phyloP scores from a whole-genome alignment of 2,888 invertebrate genomes.

The Melinaea menophilus region DNA sequence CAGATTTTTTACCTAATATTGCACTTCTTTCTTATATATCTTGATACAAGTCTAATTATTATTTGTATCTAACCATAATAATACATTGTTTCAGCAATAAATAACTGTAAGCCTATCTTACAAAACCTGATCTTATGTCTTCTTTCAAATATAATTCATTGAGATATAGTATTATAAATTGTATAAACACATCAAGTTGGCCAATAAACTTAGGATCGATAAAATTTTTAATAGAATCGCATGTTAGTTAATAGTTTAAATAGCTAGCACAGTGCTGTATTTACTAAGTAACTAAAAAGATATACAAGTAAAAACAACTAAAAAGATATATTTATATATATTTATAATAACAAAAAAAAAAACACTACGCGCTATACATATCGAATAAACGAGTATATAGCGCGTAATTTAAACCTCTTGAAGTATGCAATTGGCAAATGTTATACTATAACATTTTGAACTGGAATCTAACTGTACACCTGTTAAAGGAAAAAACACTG shows the following conservation, averaged over 20 bases:
- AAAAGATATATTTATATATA: too few species aligned
- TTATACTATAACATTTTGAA: too few species aligned
- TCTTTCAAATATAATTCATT: conserved; percentile 72
- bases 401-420: too few species aligned
- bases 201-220: conserved; percentile 60
- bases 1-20: neutral
- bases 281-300: too few species aligned
- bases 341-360: too few species aligned
- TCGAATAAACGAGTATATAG: too few species aligned
- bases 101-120: conserved; percentile 65
- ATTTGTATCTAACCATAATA: neutral
- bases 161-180: conserved; percentile 72
- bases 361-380: too few species aligned
- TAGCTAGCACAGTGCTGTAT: neutral
- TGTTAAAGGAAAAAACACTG: neutral
- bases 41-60: too few species aligned
- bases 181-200: conserved; percentile 72
- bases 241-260: conserved; percentile 22
- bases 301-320: too few species aligned
- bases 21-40: neutral
- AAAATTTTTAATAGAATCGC: conserved; percentile 52
- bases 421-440: too few species aligned
- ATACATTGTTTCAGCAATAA: conserved; percentile 47
- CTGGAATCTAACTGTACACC: neutral
- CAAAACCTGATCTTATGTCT: conserved; percentile 71